Base-by-base conservation (phyloP, 2,797 vertebrate genomes). In the Cygnus olor region DNA sequence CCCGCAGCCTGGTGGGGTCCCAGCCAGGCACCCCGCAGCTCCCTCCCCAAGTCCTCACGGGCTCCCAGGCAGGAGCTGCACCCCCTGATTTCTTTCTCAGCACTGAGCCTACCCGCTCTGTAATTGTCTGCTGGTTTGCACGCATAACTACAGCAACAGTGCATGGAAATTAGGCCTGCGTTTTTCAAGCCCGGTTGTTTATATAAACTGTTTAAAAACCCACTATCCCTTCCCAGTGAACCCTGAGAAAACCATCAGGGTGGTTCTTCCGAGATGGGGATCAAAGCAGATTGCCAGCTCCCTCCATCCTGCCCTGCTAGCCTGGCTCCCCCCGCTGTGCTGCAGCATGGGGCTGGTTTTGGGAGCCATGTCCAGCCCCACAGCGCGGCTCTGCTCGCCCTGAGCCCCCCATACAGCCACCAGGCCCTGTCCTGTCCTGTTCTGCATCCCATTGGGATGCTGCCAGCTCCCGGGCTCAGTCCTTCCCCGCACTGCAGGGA, bases 331-430 rank as follows among this genome's bases (percentile, higher is more conserved):
- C 38, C 1, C 5, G 57, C 72, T 65, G 24, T 1, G 10, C 73
- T 63, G 77, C 6, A 4, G n/a, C 0, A 0, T 21, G 66, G 85
- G 74, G 25, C n/a, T 3, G 14, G 36, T 10, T 1, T 1, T 0
- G 14, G 63, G 57, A 92, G 16, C 56, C 0, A 0, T 10, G 49
- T 28, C 77, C 70, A 87, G 78, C 3, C 53, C 28, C 53, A 54
- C 28, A 17, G 14, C 17, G 9, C 10, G 28, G 14, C 53, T 30
- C 27, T 53, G 2, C 44, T 60, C 44, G 56, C 9, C 44, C 44
- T 1, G 1, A 58, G 53, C 6, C 56, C 36, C 63, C 4, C 2
- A 30, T 16, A 27, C 4, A 2, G 14, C 44, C 65, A 68, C 27
- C 17, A 3, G 72, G 13, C 19, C 66, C 69, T 40, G 84, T 25